Evolutionary conservation across 2,888 invertebrate species (phyloP), one percentile per base, ranked within the genome.

Genomic region (Diaprepes abbreviatus): DNA sequence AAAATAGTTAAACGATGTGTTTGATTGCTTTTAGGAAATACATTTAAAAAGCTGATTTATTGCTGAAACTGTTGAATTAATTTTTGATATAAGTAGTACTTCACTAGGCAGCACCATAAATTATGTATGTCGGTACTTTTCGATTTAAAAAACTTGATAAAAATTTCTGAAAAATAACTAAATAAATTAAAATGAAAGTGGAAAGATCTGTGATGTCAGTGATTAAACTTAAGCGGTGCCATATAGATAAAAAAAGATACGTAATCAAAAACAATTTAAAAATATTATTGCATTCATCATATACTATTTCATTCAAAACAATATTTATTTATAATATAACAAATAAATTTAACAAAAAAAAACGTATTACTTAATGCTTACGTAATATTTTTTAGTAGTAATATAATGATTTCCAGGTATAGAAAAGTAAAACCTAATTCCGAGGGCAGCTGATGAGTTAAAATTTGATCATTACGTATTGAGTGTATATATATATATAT

Each of bases 211-310:
- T 43, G 19, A 43, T 43, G 43, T 43, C 43, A 43, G 19, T 19
- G 19, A 5, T 19, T 19, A 17, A n/a, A 17, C 17, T 40, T 40
- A 6, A 1, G 40, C 17, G 40, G 17, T 17, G 3, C 3, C 5
- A 40, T 40, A 40, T 14, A 17, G 19, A 43, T 43, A 36, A 43
- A 43, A 24, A n/a, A 38, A 14, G 38, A 43, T 43, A 6, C 16
- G 19, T 19, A 43, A 43, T 19, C 43, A 19, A 10, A 19, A 43
- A 19, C 10, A 43, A 43, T 24, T 10, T 19, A 43, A 40, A 40
- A 19, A 19, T 43, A 43, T 43, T 43, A 12, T 17, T 7, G 7
- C 17, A 40, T 40, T 40, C 40, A 43, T 43, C 43, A 43, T 16
- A 6, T 12, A n/a, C 12, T 36, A 43, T 19, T 19, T 43, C 10